Conservation (phyloP, 2,797 vertebrate species). For the Sebastes oblongus region DNA sequence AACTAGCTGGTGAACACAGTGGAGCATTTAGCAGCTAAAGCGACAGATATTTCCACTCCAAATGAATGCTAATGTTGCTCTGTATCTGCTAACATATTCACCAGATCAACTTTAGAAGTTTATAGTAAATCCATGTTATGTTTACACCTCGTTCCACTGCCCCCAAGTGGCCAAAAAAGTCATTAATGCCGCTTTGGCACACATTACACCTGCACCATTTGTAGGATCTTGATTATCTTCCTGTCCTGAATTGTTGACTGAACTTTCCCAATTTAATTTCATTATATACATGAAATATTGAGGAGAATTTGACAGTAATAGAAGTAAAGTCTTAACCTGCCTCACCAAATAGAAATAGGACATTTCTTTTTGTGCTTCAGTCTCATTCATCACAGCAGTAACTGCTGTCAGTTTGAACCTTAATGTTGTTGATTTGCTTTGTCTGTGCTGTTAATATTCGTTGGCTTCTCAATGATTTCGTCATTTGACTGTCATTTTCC, state of each 20-base stretch:
- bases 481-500: not conserved
- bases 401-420: not conserved
- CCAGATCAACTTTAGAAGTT: not conserved
- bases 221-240: not conserved
- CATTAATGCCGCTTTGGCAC: not conserved
- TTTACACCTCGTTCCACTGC: not conserved
- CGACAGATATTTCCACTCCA: not conserved
- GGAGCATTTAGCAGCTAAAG: not conserved
- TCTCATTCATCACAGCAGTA: not conserved
- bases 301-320: not conserved
- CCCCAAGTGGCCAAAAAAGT: not conserved
- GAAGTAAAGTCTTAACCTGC: not conserved
- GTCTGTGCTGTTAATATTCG: not conserved
- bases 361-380: not conserved
- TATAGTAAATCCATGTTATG: not conserved
- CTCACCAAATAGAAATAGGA: not conserved
- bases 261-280: not conserved
- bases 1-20: too few species aligned
- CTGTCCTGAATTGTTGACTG: not conserved
- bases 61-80: not conserved
- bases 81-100: not conserved
- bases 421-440: not conserved
- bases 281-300: not conserved
- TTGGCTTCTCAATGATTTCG: not conserved
- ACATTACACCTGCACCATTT: not conserved